Percentiles rank a stretch among this genome's conserved stretches.
Conservation (phyloP, 1,140 invertebrate genomes). For the Platorchestia sp. region DNA sequence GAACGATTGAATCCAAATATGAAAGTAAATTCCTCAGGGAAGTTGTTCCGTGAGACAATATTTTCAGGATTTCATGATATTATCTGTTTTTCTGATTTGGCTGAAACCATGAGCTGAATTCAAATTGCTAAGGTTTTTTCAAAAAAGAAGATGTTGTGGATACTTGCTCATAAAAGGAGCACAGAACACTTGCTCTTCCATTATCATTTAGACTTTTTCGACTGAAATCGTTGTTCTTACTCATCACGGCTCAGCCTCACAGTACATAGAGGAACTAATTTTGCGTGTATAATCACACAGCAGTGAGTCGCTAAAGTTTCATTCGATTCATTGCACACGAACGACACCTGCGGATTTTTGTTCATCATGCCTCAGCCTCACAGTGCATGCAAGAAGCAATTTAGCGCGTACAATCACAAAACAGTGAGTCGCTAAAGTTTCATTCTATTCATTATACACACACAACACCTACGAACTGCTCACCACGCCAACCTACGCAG, state of each 20-base stretch:
- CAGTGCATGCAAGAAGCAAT: too few species aligned
- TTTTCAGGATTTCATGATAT: background rate
- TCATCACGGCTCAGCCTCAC: background rate
- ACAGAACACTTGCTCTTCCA: background rate
- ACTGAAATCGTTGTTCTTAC: background rate
- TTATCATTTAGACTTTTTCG: background rate
- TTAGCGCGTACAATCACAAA: background rate
- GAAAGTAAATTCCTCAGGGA: background rate
- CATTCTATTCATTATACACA: background rate
- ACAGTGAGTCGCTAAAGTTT: background rate
- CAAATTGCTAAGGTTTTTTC: background rate
- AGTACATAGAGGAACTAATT: too few species aligned
- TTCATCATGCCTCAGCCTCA: background rate
- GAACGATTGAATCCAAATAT: background rate
- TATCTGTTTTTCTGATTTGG: background rate
- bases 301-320: background rate
- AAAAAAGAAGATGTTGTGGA: background rate
- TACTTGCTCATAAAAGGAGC: background rate
- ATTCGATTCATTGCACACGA: background rate
- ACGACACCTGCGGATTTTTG: background rate
- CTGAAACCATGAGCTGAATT: background rate
- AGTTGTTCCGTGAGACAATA: background rate
- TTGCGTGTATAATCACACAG: background rate
- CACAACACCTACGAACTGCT: background rate
- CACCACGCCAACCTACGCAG: background rate